Evolutionary conservation across 2,797 vertebrate genomes (phyloP).

Genomic region (Gadopsis marmoratus): DNA sequence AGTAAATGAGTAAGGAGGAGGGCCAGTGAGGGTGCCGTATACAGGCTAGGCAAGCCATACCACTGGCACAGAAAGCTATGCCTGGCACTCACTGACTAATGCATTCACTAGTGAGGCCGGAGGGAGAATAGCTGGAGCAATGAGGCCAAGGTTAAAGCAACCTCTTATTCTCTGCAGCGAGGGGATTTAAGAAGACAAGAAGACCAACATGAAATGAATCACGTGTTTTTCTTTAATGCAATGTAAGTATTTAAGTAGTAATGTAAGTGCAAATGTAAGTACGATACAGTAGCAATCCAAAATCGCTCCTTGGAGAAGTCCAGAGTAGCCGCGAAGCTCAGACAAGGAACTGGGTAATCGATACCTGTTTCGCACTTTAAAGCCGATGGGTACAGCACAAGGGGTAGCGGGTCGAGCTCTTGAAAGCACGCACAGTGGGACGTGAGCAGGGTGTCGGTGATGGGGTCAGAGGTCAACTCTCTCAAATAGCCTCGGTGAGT

Average conservation of each 20-base stretch:
- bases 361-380: conserved; percentile 63
- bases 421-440: conserved; percentile 79
- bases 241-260: too few relatives aligned
- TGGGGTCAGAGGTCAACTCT: conserved; percentile 84
- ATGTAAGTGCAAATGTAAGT: not conserved
- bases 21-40: conserved; percentile 57
- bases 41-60: conserved; percentile 60
- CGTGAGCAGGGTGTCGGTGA: conserved; percentile 76
- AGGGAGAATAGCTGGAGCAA: conserved; percentile 67
- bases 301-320: conserved; percentile 26
- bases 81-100: conserved; percentile 76
- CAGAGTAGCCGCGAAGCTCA: conserved; percentile 4
- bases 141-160: conserved; percentile 78
- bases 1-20: conserved; percentile 61
- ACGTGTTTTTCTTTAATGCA: too few relatives aligned
- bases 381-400: conserved; percentile 35
- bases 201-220: too few relatives aligned
- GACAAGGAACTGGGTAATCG: conserved; percentile 59
- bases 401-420: conserved; percentile 68
- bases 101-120: conserved; percentile 68
- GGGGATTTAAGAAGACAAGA: conserved; percentile 29
- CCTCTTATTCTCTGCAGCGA: conserved; percentile 57
- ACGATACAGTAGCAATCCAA: conserved; percentile 37
- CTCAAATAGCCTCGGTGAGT: conserved; percentile 83
- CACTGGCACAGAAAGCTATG: conserved; percentile 71